Evolutionary conservation across 2,113 vertebrate genomes (phyloP), one percentile per base, ranked within the genome.

Genomic region (Crotalus horridus): DNA sequence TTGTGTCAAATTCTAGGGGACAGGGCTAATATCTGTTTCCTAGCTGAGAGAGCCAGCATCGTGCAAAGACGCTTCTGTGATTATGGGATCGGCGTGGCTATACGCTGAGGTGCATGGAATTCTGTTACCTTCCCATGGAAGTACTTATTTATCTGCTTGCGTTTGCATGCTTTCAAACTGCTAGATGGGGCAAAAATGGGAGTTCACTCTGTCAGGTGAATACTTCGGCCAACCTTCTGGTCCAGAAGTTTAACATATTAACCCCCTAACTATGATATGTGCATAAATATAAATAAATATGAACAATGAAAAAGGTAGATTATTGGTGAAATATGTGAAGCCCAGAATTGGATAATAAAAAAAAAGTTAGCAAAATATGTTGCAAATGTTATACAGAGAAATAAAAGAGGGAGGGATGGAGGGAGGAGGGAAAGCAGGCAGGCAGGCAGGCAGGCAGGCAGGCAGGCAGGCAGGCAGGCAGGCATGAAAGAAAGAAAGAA

Each of bases 51-150:
- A 69, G 11, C 61, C 61, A 64, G 26, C 61, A 69, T n/a, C 13
- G 4, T 69, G 26, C 13, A 5, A 69, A 69, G 29, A 15, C 4
- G 61, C 29, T 69, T n/a, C 61, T 1, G 48, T 8, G 48, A 51
- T 51, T 51, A 64, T n/a, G 11, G 26, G 48, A 51, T 12, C 1
- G 1, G 3, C 11, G 29, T n/a, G 61, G 5, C 1, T 64, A 13
- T 29, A n/a, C 3, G 0, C 26, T 0, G 0, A 64, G 26, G 11
- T 64, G 11, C 4, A 64, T n/a, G 61, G 11, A 64, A 64, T n/a
- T 26, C 11, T 64, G 26, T 13, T 64, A 4, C 26, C 11, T 64
- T 11, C 26, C 26, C 59, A 12, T 10, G 12, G 26, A 64, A 12
- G 3, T 29, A 64, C 26, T 11, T 64, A 29, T 29, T 29, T 61